phyloP scores from a whole-genome alignment of 2,888 invertebrate genomes.

The Leucozona laternaria region DNA sequence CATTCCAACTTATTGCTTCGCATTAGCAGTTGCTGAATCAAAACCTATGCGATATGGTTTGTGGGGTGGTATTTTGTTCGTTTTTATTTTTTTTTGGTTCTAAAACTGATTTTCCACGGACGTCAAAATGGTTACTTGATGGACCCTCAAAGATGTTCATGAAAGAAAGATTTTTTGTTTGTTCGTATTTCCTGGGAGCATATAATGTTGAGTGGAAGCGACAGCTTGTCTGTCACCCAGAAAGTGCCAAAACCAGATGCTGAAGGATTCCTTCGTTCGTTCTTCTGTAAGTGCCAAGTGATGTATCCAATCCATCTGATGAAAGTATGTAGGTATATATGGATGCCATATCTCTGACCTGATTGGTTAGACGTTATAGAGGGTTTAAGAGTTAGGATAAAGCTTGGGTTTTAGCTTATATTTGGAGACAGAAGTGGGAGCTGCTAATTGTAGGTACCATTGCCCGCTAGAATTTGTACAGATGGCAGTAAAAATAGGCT shows the following conservation, averaged over 20 bases:
- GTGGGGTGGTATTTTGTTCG: slow-evolving; percentile 20
- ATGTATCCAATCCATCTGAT: slow-evolving; percentile 51
- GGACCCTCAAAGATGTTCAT: slow-evolving; percentile 63
- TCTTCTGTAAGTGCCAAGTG: slow-evolving; percentile 55
- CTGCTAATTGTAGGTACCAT: too few species aligned
- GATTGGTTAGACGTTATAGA: background rate
- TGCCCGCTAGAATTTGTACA: too few species aligned
- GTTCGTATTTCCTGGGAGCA: slow-evolving; percentile 1
- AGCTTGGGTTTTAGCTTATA: too few species aligned
- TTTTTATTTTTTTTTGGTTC: slow-evolving; percentile 18
- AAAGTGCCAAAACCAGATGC: slow-evolving; percentile 71
- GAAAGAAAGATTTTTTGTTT: slow-evolving; percentile 30
- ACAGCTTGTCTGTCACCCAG: slow-evolving; percentile 73
- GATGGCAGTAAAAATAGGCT: too few species aligned
- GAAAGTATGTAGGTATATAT: slow-evolving; percentile 30
- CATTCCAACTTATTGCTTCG: slow-evolving; percentile 72
- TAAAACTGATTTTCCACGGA: slow-evolving; percentile 54
- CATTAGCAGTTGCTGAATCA: slow-evolving; percentile 56
- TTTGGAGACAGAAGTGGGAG: too few species aligned
- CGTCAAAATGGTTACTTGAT: slow-evolving; percentile 73
- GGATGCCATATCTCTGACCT: background rate
- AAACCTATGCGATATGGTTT: slow-evolving; percentile 37
- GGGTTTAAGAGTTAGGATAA: background rate
- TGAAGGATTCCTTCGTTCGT: slow-evolving; percentile 1
- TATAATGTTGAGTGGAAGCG: slow-evolving; percentile 62